phyloP scores from a whole-genome alignment of 2,113 vertebrate species.

The Sprattus sprattus region DNA sequence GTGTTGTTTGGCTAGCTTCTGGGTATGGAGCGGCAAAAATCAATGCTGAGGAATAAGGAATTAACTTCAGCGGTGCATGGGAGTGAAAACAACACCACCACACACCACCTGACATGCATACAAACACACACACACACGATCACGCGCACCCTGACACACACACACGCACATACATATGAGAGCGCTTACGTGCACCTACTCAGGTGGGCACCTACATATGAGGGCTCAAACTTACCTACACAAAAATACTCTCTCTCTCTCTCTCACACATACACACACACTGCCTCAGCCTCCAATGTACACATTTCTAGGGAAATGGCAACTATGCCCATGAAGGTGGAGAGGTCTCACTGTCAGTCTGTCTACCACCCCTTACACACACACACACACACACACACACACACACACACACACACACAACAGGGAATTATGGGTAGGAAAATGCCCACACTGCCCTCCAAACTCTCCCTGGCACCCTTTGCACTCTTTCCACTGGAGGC shows the following conservation, averaged over 20 bases:
- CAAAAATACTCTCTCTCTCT: too few species aligned
- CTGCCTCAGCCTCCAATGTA: too few species aligned
- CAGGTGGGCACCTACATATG: too few species aligned
- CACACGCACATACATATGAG: neutral
- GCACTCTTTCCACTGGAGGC: too few species aligned
- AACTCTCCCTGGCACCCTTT: too few species aligned
- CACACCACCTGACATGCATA: neutral
- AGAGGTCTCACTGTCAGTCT: too few species aligned
- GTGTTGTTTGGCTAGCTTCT: conserved; percentile 27
- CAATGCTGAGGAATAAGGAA: conserved; percentile 46
- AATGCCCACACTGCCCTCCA: neutral
- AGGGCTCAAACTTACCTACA: too few species aligned
- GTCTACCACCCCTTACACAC: neutral
- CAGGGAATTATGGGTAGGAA: too few species aligned
- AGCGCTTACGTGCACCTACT: too few species aligned
- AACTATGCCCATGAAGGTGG: too few species aligned
- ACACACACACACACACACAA: neutral
- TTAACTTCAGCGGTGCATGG: conserved; percentile 50
- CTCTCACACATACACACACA: too few species aligned
- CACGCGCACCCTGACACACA: neutral
- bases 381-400: neutral
- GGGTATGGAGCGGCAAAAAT: conserved; percentile 43
- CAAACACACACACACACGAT: neutral
- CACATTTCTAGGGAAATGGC: too few species aligned
- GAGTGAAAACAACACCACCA: conserved; percentile 61